phyloP scores from a whole-genome alignment of 2,797 vertebrate genomes.

The Artibeus lituratus region DNA sequence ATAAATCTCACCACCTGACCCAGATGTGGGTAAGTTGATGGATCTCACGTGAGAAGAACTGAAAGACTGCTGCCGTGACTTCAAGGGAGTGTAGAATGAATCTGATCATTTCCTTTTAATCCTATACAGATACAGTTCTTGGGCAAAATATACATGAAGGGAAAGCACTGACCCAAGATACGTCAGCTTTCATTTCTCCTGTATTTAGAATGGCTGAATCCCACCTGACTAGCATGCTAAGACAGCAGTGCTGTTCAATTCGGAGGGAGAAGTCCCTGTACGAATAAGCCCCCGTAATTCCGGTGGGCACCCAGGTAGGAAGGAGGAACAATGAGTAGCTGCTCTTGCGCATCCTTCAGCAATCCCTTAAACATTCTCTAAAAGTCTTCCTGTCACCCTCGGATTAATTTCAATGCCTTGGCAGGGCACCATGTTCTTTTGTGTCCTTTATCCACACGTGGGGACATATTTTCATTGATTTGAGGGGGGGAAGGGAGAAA shows the following conservation, averaged over 20 bases:
- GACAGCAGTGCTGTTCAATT: background rate
- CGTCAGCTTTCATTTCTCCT: background rate
- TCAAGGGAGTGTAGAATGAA: background rate
- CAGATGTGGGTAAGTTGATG: too few relatives aligned
- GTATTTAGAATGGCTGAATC: background rate
- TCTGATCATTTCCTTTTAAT: background rate
- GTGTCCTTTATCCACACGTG: background rate
- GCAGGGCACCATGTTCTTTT: background rate
- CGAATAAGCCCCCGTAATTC: background rate
- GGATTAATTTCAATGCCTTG: too few relatives aligned
- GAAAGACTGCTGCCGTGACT: background rate
- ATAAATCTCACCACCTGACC: background rate
- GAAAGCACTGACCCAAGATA: background rate
- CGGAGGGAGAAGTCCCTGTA: background rate
- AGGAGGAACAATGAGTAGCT: rapidly evolving
- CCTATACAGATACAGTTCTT: background rate
- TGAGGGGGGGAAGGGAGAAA: background rate
- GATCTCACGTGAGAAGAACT: background rate
- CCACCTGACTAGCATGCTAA: rapidly evolving
- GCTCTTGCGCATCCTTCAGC: background rate
- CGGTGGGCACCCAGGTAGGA: background rate
- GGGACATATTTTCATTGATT: background rate
- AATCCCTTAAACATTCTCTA: background rate
- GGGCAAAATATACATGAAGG: background rate
- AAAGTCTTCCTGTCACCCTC: too few relatives aligned